Percentiles rank a stretch among this genome's conserved stretches.
phyloP scores from a whole-genome alignment of 2,797 vertebrate genomes.

The Darevskia nairensis region DNA sequence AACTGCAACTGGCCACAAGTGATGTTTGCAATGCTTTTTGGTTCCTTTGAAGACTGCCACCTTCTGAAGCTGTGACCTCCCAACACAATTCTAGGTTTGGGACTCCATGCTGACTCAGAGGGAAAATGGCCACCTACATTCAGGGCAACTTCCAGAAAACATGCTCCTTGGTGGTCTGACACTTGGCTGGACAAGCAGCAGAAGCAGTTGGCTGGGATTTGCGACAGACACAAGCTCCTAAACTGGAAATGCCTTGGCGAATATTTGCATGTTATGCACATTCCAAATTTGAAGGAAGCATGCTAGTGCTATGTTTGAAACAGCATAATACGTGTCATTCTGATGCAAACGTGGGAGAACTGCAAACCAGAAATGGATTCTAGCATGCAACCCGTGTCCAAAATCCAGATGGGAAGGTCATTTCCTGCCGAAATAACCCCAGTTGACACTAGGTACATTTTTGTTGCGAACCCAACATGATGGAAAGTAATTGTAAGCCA shows the following conservation, averaged over 20 bases:
- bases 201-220: not conserved
- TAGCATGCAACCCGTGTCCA: not conserved
- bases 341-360: not conserved
- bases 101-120: slow-evolving; percentile 21
- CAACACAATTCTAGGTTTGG: slow-evolving; percentile 5
- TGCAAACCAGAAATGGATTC: not conserved
- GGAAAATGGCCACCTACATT: slow-evolving; percentile 25
- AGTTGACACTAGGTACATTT: not conserved
- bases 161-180: slow-evolving; percentile 27
- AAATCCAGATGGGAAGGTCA: slow-evolving; percentile 4
- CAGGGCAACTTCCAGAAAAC: not conserved
- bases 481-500: slow-evolving; percentile 21
- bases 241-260: not conserved
- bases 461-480: not conserved
- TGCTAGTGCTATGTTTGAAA: not conserved
- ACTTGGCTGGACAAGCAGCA: not conserved
- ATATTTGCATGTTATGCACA: not conserved
- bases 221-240: not conserved
- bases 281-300: not conserved
- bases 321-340: not conserved
- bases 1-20: not conserved
- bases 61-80: not conserved
- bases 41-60: slow-evolving; percentile 9
- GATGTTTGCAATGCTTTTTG: not conserved
- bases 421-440: not conserved